These are phyloP conservation scores for Patella ulyssiponensis DNA, from an alignment of 2,888 invertebrate genomes.

Conservation along the genomic window DNA sequence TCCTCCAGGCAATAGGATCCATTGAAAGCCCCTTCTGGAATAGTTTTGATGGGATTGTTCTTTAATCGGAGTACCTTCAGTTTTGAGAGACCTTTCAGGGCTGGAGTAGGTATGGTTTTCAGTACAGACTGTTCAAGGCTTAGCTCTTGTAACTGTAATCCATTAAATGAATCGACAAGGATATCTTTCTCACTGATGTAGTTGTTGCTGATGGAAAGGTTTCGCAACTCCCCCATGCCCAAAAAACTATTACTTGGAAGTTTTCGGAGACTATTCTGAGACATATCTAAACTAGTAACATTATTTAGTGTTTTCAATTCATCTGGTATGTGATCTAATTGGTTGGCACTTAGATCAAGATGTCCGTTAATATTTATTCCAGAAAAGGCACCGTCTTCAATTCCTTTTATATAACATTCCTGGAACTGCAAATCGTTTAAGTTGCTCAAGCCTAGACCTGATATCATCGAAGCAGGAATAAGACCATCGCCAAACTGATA, in stretches of 20 bases:
- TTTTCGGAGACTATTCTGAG: background rate
- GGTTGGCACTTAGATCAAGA: background rate
- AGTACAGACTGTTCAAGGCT: background rate
- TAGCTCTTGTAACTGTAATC: background rate
- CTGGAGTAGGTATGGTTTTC: background rate
- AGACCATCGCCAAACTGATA: background rate
- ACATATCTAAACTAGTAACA: background rate
- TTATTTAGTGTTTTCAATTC: background rate
- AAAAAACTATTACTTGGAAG: background rate
- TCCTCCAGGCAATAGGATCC: background rate
- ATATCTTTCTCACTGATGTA: background rate
- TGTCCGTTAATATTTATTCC: background rate
- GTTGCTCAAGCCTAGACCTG: background rate
- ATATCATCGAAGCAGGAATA: background rate
- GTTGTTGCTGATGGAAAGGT: background rate
- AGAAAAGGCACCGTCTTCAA: background rate
- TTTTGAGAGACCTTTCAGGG: background rate
- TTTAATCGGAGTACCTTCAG: background rate
- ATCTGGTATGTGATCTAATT: conserved; percentile 5
- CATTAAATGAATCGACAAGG: background rate
- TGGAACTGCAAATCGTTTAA: background rate
- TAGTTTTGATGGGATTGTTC: background rate
- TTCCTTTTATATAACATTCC: conserved; percentile 5
- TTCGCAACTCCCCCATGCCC: background rate
- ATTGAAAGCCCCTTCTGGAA: background rate